Evolutionary conservation across 30 jellyfish, hydroid and myxozoan genomes (phyloP).

Genomic region (Hydractinia echinata): DNA sequence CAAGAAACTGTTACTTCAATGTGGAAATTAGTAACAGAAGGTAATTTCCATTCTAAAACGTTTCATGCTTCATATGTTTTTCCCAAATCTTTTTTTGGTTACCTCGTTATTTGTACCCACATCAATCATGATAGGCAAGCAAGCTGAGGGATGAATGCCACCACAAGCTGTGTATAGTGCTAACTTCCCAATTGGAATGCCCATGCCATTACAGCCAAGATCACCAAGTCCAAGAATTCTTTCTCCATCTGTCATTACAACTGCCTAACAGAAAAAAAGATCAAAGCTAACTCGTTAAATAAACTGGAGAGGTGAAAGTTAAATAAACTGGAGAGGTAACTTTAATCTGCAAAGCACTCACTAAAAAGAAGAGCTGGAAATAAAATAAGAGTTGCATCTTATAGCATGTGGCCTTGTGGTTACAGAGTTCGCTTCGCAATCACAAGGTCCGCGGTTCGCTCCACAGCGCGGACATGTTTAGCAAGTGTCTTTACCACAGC

Average conservation of each 20-base stretch:
- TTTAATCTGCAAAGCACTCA: too few species aligned
- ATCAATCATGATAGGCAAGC: conserved; percentile 85
- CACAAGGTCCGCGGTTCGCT: too few species aligned
- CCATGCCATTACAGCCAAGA: conserved; percentile 98
- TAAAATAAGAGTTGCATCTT: neutral
- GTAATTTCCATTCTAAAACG: neutral
- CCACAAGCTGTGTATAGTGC: conserved; percentile 98
- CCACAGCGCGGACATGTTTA: too few species aligned
- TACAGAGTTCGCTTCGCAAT: too few species aligned
- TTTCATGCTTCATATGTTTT: neutral
- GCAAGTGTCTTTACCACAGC: too few species aligned
- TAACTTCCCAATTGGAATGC: conserved; percentile 90
- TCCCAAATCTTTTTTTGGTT: neutral
- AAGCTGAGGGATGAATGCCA: conserved; percentile 92
- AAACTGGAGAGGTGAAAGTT: neutral
- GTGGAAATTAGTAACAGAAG: neutral
- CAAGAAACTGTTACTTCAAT: neutral
- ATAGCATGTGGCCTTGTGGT: neutral
- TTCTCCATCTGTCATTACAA: conserved; percentile 96
- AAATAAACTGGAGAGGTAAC: neutral
- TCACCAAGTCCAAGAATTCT: conserved; percentile 94
- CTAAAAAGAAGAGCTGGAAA: neutral
- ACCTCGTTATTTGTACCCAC: conserved; percentile 97
- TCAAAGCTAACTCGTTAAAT: neutral
- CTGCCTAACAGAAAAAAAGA: conserved; percentile 42